Percentiles rank a stretch among this genome's conserved stretches.
These are phyloP conservation scores for Nasua narica DNA, from an alignment of 2,797 vertebrate genomes.

Conservation along the genomic window DNA sequence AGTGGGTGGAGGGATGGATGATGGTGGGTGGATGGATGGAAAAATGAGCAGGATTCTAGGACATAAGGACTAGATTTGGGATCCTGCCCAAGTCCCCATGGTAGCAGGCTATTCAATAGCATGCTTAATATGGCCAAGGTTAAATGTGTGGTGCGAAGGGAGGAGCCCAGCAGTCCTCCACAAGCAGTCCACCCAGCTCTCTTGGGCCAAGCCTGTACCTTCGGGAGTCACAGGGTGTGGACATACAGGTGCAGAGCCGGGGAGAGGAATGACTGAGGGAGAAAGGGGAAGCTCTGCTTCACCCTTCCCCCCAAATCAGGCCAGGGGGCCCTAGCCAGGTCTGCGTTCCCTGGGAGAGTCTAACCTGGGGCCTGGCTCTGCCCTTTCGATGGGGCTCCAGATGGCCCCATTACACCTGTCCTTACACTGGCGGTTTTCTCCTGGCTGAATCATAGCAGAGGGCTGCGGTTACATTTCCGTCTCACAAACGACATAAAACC, in stretches of 20 bases:
- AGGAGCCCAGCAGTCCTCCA: neutral
- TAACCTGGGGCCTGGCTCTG: neutral
- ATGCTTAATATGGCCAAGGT: neutral
- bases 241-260: neutral
- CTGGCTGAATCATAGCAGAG: neutral
- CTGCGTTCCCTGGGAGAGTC: neutral
- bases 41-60: neutral
- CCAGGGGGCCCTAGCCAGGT: neutral
- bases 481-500: neutral
- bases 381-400: neutral
- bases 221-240: neutral
- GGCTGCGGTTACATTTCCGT: neutral
- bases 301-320: neutral
- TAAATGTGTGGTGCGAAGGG: neutral
- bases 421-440: neutral
- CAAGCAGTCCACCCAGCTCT: neutral
- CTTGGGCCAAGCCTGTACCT: neutral
- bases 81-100: neutral
- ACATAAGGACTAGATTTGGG: neutral
- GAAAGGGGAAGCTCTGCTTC: neutral
- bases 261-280: accelerated
- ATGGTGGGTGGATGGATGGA: neutral
- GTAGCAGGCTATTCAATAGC: neutral
- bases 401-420: neutral
- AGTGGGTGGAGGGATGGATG: too few species aligned